These are phyloP conservation scores for Drosophila glabriapex DNA, from an alignment of 2,888 invertebrate species.

Conservation along the genomic window DNA sequence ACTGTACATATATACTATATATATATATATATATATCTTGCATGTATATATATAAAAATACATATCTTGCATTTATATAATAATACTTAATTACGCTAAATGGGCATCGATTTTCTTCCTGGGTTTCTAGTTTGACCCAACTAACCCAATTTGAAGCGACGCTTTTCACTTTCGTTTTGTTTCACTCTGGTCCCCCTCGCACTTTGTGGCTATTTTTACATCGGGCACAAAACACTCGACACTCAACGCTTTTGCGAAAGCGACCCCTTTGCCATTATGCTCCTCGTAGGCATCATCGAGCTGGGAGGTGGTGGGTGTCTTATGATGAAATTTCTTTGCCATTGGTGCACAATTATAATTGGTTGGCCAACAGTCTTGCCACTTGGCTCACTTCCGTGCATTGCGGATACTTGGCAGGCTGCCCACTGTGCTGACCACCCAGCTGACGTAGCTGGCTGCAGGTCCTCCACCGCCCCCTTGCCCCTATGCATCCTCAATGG, in stretches of 20 bases:
- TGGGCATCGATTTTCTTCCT: constrained; percentile 48
- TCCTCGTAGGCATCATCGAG: constrained; percentile 21
- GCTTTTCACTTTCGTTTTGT: constrained; percentile 38
- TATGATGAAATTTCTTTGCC: constrained; percentile 54
- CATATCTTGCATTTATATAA: constrained; percentile 5
- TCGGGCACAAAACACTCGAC: background rate
- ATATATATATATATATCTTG: background rate
- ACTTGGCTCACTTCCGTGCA: constrained; percentile 72
- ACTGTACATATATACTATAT: background rate
- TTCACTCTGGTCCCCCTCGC: constrained; percentile 1
- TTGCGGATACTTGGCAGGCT: constrained; percentile 56
- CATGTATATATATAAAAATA: background rate
- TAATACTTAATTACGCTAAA: constrained; percentile 14
- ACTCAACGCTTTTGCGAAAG: background rate
- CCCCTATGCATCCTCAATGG: constrained; percentile 22
- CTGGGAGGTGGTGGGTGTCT: background rate
- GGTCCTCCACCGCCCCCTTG: background rate
- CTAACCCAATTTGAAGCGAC: constrained; percentile 57
- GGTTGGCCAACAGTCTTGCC: constrained; percentile 35
- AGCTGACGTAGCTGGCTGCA: constrained; percentile 57
- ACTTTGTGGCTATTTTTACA: constrained; percentile 30
- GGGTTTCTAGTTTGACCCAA: constrained; percentile 31
- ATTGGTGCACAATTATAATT: constrained; percentile 57
- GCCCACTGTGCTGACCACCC: constrained; percentile 73
- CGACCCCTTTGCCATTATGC: background rate